Base-by-base conservation (phyloP, 1,140 invertebrate species). In the Alviniconcha marisindica region DNA sequence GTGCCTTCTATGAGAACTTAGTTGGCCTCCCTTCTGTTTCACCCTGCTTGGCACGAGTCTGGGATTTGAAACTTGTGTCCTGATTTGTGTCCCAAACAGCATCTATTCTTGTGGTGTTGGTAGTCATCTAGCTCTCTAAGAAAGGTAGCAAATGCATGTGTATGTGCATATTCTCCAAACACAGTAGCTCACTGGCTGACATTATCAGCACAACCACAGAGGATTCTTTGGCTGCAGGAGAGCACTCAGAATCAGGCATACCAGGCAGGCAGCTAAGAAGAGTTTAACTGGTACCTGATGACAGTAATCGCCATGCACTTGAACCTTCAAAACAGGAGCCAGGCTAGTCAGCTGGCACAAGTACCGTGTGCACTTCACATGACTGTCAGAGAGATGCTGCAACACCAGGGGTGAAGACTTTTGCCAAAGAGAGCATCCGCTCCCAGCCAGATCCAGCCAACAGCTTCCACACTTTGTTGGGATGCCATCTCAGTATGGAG, bases 41-140 rank as follows among this genome's bases (percentile, higher is more conserved):
- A 44, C 74, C 36, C 31, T 33, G 74, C 74, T 77, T 77, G 36
- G 44, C 74, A 77, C 74, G 36, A 77, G 74, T 42, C 15, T 77
- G 24, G 21, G 42, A 77, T 42, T 42, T 77, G 10, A 28, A 18
- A 38, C 74, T 77, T 2, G 12, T 28, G n/a, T 40, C 74, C 38
- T 0, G 38, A 33, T 40, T 33, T n/a, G 36, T 42, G 74, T 38
- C 24, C 74, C 74, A 77, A 18, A 21, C 15, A 1, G 74, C 74
- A 66, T 77, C 60, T n/a, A 12, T 38, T 71, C 66, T 71, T 31
- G 66, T 71, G 12, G n/a, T n/a, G 14, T 12, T 15, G 36, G 14
- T 71, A n/a, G n/a, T 15, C 66, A 71, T 12, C 66, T 15, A 71
- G n/a, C 36, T 31, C n/a, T 33, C 36, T n/a, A n/a, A n/a, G n/a